These are phyloP conservation scores for Erpobdella octoculata DNA, from an alignment of 2,888 invertebrate species.

Conservation along the genomic window DNA sequence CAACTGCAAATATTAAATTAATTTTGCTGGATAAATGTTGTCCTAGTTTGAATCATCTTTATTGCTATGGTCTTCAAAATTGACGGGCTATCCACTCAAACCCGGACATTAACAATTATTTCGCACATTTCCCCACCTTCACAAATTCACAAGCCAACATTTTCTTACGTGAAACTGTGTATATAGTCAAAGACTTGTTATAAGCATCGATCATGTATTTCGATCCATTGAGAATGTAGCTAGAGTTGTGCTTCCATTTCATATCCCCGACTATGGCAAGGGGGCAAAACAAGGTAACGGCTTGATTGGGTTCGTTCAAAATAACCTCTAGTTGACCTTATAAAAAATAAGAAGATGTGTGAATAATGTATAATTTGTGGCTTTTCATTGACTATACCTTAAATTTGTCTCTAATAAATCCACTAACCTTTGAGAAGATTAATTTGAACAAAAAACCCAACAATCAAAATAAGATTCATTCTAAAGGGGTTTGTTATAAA, in stretches of 20 bases:
- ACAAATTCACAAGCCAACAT: neutral
- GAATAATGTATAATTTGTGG: too few species aligned
- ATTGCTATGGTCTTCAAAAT: too few species aligned
- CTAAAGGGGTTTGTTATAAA: too few species aligned
- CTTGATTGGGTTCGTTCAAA: neutral
- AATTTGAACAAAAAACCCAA: too few species aligned
- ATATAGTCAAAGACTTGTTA: slow-evolving; percentile 15
- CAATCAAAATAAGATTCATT: too few species aligned
- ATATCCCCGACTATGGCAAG: neutral
- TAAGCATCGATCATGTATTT: neutral
- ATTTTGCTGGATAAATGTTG: neutral
- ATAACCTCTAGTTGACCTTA: slow-evolving; percentile 5
- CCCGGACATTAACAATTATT: too few species aligned
- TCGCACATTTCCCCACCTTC: neutral
- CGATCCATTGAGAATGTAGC: neutral
- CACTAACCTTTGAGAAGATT: too few species aligned
- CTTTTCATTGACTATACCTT: too few species aligned
- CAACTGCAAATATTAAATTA: neutral
- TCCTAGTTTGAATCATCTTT: too few species aligned
- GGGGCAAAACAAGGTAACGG: slow-evolving; percentile 10
- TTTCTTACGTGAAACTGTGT: neutral
- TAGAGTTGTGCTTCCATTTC: neutral
- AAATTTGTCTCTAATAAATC: too few species aligned
- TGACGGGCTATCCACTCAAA: too few species aligned
- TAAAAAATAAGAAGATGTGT: too few species aligned